phyloP scores from a whole-genome alignment of 2,113 vertebrate genomes.

The Phocoena sinus region DNA sequence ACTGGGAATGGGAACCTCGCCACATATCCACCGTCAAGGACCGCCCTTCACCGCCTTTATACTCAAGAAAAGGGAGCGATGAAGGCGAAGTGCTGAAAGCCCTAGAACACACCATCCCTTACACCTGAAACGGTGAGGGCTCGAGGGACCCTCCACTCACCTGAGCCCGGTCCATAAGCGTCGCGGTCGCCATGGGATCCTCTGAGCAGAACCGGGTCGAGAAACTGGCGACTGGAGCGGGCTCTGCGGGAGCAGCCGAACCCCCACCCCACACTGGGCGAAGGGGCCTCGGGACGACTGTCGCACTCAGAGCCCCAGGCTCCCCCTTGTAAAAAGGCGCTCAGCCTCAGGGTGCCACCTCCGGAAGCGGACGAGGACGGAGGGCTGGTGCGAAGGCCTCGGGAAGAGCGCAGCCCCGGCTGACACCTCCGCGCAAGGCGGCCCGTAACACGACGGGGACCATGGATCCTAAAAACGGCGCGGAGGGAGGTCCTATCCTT shows the following conservation, averaged over 20 bases:
- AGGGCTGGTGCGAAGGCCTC: neutral
- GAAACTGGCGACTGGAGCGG: accelerated
- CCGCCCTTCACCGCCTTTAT: neutral
- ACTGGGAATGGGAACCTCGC: no score
- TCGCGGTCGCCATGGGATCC: neutral
- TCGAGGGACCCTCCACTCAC: neutral
- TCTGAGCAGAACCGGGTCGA: neutral
- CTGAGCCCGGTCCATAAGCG: neutral
- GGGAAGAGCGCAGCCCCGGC: neutral
- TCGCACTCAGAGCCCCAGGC: neutral
- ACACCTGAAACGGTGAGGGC: neutral
- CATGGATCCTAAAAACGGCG: accelerated
- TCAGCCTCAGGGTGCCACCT: neutral
- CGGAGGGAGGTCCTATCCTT: accelerated
- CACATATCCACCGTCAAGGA: neutral
- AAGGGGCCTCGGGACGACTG: neutral
- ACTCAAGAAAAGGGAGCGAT: neutral
- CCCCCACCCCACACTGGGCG: neutral
- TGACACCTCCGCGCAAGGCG: neutral
- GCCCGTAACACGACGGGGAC: neutral
- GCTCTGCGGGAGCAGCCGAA: neutral
- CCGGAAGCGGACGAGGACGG: neutral
- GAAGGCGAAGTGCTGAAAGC: neutral
- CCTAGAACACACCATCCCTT: neutral
- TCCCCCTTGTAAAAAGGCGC: neutral